phyloP scores from a whole-genome alignment of 2,888 invertebrate species.

The Siphlonurus alternatus region DNA sequence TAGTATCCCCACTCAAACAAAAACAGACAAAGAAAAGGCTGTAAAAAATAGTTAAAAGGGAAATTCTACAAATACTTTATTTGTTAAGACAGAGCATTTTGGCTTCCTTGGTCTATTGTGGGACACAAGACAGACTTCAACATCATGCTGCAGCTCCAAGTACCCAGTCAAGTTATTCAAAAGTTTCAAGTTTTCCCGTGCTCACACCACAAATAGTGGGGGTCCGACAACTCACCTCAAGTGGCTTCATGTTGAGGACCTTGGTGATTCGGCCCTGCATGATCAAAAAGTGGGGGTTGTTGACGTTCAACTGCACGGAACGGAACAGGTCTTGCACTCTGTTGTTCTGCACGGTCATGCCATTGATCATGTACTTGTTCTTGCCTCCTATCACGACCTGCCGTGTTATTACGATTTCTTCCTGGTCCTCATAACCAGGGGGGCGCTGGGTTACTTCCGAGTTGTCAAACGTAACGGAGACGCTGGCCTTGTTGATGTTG shows the following conservation, averaged over 20 bases:
- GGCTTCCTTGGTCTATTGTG: no score
- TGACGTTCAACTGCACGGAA: conserved; percentile 92
- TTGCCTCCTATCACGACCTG: conserved; percentile 72
- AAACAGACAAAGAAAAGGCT: no score
- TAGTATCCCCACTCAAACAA: no score
- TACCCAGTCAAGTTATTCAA: no score
- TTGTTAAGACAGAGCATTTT: no score
- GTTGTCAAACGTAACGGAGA: conserved; percentile 93
- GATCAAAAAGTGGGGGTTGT: conserved; percentile 98
- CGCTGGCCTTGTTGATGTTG: conserved; percentile 87
- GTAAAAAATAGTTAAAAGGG: no score
- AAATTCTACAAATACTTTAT: no score
- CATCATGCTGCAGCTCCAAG: no score
- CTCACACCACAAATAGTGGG: no score
- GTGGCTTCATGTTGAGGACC: conserved; percentile 96
- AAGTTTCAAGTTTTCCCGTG: no score
- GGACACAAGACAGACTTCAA: no score
- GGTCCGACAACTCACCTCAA: conserved; percentile 71
- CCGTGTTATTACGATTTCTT: conserved; percentile 84
- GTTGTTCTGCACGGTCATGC: conserved; percentile 75
- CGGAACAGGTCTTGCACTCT: conserved; percentile 88
- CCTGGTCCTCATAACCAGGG: conserved; percentile 74
- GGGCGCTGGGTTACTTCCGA: conserved; percentile 63
- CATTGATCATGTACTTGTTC: conserved; percentile 89
- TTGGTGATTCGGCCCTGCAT: conserved; percentile 99